Evolutionary conservation across 64 coral and sea anemone species (phyloP).

Genomic region (Platygyra sinensis): DNA sequence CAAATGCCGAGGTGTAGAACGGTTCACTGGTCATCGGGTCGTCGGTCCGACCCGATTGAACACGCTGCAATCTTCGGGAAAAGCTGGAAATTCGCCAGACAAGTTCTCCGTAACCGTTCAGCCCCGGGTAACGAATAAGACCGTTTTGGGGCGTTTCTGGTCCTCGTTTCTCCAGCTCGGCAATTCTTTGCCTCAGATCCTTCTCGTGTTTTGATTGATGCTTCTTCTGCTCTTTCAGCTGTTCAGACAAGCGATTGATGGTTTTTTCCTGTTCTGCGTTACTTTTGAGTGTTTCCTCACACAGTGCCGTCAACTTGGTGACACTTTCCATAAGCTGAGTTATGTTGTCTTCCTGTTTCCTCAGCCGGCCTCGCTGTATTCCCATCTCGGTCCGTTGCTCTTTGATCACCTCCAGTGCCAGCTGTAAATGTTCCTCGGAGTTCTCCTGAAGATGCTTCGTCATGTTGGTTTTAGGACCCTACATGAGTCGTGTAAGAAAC

Average conservation of each 20-base stretch:
- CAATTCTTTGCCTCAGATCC: conserved; percentile 57
- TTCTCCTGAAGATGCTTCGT: conserved; percentile 67
- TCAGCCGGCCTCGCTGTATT: conserved; percentile 58
- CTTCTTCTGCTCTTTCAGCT: conserved; percentile 84
- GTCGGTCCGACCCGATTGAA: conserved; percentile 79
- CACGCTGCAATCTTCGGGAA: conserved; percentile 65
- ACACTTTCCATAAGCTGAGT: conserved; percentile 71
- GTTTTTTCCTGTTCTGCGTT: conserved; percentile 71
- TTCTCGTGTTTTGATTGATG: conserved; percentile 78
- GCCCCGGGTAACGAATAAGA: conserved; percentile 64
- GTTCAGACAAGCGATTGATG: conserved; percentile 70
- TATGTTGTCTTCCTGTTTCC: conserved; percentile 75
- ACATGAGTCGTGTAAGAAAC: not conserved
- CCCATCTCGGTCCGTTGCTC: conserved; percentile 84
- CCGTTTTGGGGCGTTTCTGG: conserved; percentile 44
- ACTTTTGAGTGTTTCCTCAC: conserved; percentile 61
- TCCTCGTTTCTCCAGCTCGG: conserved; percentile 56
- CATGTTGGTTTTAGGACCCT: conserved; percentile 76
- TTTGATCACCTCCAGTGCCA: conserved; percentile 83
- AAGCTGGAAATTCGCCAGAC: conserved; percentile 85
- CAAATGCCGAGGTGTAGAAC: conserved; percentile 89
- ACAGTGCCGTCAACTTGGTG: conserved; percentile 57
- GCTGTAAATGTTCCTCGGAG: conserved; percentile 72
- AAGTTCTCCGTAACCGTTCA: conserved; percentile 88
- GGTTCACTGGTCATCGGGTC: conserved; percentile 96